Base-by-base conservation (phyloP, 1,140 invertebrate genomes). In the Papilio dardanus region DNA sequence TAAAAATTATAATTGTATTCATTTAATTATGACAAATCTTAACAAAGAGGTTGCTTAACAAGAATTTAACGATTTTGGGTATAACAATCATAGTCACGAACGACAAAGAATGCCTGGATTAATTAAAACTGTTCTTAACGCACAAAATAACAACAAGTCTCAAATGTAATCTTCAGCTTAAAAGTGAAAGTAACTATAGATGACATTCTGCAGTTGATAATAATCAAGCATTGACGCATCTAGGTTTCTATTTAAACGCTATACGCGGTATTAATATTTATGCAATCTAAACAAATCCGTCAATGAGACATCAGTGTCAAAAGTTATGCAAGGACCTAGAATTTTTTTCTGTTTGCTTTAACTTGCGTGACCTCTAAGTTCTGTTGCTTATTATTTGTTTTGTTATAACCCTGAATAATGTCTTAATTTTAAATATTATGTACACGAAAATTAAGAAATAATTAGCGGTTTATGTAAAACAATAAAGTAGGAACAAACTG, bases 161-260 rank as follows among this genome's bases (percentile, higher is more conserved):
- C 30, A 30, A 67, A 67, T 67, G 10, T 67, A 33, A 35, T 65
- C 58, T 28, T 33, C 65, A 67, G 10, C 65, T 33, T 67, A 37
- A 42, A 58, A 80, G 81, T 71, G 81, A 82, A 82, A 82, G 81
- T 80, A 74, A 74, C 74, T 54, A 54, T 76, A 69, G 76, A 74
- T 77, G 75, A 79, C 79, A 79, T 77, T 77, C 68, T 73, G 50
- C 21, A 71, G 73, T 71, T n/a, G 19, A 75, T 54, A 50, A 74
- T 71, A 77, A 66, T 42, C 74, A 77, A 68, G 65, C 31, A 71
- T 46, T 35, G 31, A 37, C 54, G 24, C 67, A 78, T 76, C 76
- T 77, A 81, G 78, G 75, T 79, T 81, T 81, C 80, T 79, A 69
- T 74, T 68, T 73, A 77, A 77, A 66, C 46, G 76, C 76, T 79